A percentile compares a stretch with the other conserved stretches of the same genome.
These are phyloP conservation scores for Ips nitidus DNA, from an alignment of 1,140 invertebrate genomes.

Conservation along the genomic window DNA sequence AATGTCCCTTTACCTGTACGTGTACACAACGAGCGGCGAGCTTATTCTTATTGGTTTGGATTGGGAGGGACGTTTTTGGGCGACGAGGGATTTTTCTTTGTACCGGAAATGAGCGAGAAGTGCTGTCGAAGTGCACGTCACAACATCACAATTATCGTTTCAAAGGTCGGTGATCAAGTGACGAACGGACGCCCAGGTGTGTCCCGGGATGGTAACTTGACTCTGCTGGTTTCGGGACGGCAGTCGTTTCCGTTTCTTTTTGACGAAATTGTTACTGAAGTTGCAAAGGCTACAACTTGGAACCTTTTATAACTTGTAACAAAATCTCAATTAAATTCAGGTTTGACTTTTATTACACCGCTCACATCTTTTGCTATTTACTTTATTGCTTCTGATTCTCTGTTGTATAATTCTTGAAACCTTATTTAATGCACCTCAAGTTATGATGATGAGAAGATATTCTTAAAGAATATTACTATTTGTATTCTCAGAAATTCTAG, in stretches of 20 bases:
- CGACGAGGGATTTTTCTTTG: constrained; percentile 30
- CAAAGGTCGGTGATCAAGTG: constrained; percentile 30
- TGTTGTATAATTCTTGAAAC: no score
- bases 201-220: constrained; percentile 27
- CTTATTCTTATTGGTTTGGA: constrained; percentile 39
- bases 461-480: no score
- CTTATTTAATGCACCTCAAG: no score
- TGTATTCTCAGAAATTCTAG: no score
- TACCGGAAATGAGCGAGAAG: constrained; percentile 39
- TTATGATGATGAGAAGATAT: no score
- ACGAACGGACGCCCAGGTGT: constrained; percentile 36
- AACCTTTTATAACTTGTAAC: no score
- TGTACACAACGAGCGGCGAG: constrained; percentile 26
- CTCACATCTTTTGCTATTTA: no score
- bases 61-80: constrained; percentile 26
- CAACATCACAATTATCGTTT: constrained; percentile 37
- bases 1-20: constrained; percentile 32
- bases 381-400: no score
- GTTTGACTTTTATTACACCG: no score
- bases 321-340: no score
- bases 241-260: not conserved
- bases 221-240: constrained; percentile 4
- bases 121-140: constrained; percentile 36
- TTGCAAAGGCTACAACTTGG: no score
- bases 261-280: no score